Evolutionary conservation across 2,888 invertebrate species (phyloP), one percentile per base, ranked within the genome.

Genomic region (Melanostoma scalare): DNA sequence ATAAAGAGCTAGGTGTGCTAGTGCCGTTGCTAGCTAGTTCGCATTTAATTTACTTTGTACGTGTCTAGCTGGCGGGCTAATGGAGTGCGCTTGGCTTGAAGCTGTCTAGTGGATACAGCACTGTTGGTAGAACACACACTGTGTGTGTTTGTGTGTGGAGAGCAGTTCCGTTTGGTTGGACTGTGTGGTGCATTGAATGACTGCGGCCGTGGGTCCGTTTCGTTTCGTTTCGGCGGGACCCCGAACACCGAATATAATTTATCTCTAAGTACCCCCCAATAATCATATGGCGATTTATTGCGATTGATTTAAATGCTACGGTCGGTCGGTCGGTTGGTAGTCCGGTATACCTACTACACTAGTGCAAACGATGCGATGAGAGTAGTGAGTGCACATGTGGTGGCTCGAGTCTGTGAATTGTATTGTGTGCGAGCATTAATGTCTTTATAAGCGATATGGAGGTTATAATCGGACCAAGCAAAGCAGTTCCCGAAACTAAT

Each of bases 301-400:
- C 89, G 88, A 89, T 89, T 89, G 89, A 89, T 89, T 89, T 89
- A 87, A 88, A 88, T 87, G 86, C 88, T 67, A 56, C n/a, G 68
- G 68, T 76, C 46, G 36, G 53, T 58, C 44, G 35, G 55, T 10
- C 9, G 20, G 38, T n/a, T 20, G 44, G 61, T 36, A 30, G 35
- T 38, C 6, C 9, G 46, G 20, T 46, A 20, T 20, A 20, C 20
- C 20, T 20, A 20, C 20, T 20, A 20, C 20, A 20, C 20, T 20
- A 20, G 20, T 20, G 20, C 52, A 40, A 31, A 33, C 40, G 20
- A 20, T 20, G 20, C 52, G 61, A 48, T 63, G 36, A 63, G 50
- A 38, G 30, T 65, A 42, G 65, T 52, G 50, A 48, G 48, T 55
- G 50, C 46, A 60, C 75, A 65, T 71, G 76, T 71, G 71, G 65